Conservation (phyloP, 92 coral and sea anemone species). For the Epizoanthus illoricatus region DNA sequence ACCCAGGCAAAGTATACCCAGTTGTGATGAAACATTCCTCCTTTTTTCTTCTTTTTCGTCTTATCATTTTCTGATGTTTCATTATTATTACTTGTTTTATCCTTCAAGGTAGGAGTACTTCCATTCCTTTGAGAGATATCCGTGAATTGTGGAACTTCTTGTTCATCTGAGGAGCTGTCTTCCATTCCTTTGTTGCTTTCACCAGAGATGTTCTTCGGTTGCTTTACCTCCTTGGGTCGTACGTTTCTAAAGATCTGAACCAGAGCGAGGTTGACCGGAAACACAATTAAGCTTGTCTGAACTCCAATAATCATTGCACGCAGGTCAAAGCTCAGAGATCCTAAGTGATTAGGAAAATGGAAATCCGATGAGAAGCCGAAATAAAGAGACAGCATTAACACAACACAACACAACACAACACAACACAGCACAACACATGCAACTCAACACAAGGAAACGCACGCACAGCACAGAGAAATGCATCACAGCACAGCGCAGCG, state of each 20-base stretch:
- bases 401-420: too few relatives aligned
- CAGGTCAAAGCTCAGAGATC: constrained; percentile 73
- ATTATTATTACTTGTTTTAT: not conserved
- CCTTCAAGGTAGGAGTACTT: not conserved
- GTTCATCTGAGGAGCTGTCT: constrained; percentile 7
- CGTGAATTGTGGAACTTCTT: constrained; percentile 3
- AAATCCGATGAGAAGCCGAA: not conserved
- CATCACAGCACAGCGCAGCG: too few relatives aligned
- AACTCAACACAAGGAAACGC: too few relatives aligned
- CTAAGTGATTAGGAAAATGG: constrained; percentile 23
- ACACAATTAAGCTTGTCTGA: constrained; percentile 82
- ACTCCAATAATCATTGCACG: constrained; percentile 79
- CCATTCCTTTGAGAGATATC: not conserved
- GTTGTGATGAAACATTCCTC: constrained; percentile 73
- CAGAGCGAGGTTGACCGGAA: constrained; percentile 85
- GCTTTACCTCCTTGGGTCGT: constrained; percentile 59
- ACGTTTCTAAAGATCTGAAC: constrained; percentile 90
- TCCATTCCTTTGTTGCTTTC: constrained; percentile 61
- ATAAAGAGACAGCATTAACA: too few relatives aligned
- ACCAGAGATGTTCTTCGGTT: constrained; percentile 29
- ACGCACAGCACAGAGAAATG: too few relatives aligned
- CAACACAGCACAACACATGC: too few relatives aligned
- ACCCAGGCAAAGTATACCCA: constrained; percentile 83
- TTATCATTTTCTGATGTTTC: constrained; percentile 11
- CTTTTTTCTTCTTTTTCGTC: constrained; percentile 42